phyloP scores from a whole-genome alignment of 2,113 vertebrate species.

The Chamaea fasciata region DNA sequence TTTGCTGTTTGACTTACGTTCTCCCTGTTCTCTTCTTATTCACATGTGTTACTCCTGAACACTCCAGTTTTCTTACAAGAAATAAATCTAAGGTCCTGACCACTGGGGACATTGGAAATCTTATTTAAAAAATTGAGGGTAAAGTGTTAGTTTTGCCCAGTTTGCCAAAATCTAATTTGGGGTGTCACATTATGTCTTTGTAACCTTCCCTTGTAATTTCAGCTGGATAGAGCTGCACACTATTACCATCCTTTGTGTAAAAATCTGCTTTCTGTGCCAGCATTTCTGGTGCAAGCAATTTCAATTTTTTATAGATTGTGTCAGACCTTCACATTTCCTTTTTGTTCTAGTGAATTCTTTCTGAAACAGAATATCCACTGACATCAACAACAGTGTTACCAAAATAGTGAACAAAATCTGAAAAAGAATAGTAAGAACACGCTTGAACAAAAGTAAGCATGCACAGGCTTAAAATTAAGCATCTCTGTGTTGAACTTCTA shows the following conservation, averaged over 20 bases:
- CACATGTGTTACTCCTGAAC: neutral
- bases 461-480: neutral
- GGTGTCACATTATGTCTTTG: neutral
- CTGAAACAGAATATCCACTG: neutral
- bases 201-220: constrained; percentile 15
- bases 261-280: neutral
- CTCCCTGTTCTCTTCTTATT: neutral
- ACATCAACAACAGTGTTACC: neutral
- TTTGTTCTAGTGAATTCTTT: neutral
- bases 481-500: neutral
- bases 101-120: neutral
- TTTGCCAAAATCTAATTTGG: constrained; percentile 24
- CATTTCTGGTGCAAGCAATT: neutral
- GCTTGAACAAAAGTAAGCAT: neutral
- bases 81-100: neutral
- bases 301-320: neutral
- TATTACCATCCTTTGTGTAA: neutral
- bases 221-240: neutral
- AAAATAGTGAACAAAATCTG: neutral
- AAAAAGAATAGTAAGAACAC: neutral
- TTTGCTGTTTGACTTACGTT: neutral
- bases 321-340: neutral
- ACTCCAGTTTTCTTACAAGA: neutral
- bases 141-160: constrained; percentile 3
- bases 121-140: neutral